Evolutionary conservation across 64 coral and sea anemone genomes (phyloP), one percentile per base, ranked within the genome.

Genomic region (Acropora yongei): DNA sequence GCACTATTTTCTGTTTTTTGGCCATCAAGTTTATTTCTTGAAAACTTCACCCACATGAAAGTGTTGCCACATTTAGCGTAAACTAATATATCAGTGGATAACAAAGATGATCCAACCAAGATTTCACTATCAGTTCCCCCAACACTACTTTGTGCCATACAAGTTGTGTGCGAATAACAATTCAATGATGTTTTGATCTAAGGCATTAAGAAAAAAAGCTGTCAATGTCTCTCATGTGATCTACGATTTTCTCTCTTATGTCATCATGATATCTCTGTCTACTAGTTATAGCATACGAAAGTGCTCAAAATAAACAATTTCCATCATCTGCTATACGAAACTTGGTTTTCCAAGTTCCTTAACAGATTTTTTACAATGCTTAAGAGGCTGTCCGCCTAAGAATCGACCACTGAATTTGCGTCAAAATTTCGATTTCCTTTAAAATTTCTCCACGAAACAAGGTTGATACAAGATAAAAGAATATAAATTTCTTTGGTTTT

Each of bases 1-100:
- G 51, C 4, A 55, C 51, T 55, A 55, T 55, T 55, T 55, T 55
- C 51, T 55, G 51, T 9, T 55, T 55, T 55, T 55, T 55, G 51
- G 51, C 51, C 61, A 66, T 17, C 72, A 40, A 89, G 75, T 71
- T 77, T 76, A 53, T 48, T 53, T 57, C 74, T 47, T 57, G 87
- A 89, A 89, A 89, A 89, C 46, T 89, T 89, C 14, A 77, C 43
- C 87, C 87, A 89, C 44, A 57, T 89, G 66, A 57, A 89, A 66
- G 44, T 80, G 51, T 57, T 45, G 57, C 82, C 82, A 42, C 5
- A 1, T 44, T 68, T 85, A 41, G 39, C n/a, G 45, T 68, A 85
- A 3, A 85, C 57, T 45, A 13, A 85, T 45, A 85, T 68, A 43
- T 85, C n/a, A 68, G 82, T 66, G 2, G 2, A 3, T 39, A 71